phyloP scores from a whole-genome alignment of 1,140 invertebrate species.

The Nylanderia fulva region DNA sequence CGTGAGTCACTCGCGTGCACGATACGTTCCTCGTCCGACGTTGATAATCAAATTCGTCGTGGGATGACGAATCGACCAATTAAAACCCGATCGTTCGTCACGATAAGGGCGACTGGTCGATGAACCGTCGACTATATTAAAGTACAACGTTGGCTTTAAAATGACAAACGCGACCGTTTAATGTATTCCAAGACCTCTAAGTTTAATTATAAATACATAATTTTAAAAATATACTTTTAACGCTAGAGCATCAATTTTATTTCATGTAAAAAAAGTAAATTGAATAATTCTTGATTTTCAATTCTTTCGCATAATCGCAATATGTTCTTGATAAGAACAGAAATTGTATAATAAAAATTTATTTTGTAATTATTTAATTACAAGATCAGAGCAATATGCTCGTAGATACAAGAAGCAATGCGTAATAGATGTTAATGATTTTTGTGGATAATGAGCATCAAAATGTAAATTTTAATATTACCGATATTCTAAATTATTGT shows the following conservation, averaged over 20 bases:
- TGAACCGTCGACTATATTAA: conserved; percentile 74
- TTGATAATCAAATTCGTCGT: conserved; percentile 85
- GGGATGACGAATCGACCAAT: conserved; percentile 86
- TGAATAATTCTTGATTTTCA: not conserved
- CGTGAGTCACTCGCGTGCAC: conserved; percentile 85
- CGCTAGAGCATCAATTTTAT: conserved; percentile 2
- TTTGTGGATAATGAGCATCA: not conserved
- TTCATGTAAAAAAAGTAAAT: not conserved
- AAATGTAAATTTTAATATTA: conserved; percentile 31
- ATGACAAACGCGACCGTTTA: conserved; percentile 52
- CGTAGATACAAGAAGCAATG: no score
- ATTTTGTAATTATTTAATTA: conserved; percentile 4
- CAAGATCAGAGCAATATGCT: no score
- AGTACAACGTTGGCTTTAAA: conserved; percentile 61
- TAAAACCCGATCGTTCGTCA: conserved; percentile 83
- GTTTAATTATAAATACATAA: conserved; percentile 16
- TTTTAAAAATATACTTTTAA: not conserved
- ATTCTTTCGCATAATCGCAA: not conserved
- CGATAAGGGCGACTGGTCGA: conserved; percentile 83
- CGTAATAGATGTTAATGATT: not conserved
- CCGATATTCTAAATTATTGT: conserved; percentile 13
- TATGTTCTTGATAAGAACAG: not conserved
- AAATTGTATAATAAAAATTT: not conserved
- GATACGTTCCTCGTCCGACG: conserved; percentile 81
- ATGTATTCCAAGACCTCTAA: conserved; percentile 19